Conservation (phyloP, 2,113 vertebrate genomes). For the Noctilio leporinus region DNA sequence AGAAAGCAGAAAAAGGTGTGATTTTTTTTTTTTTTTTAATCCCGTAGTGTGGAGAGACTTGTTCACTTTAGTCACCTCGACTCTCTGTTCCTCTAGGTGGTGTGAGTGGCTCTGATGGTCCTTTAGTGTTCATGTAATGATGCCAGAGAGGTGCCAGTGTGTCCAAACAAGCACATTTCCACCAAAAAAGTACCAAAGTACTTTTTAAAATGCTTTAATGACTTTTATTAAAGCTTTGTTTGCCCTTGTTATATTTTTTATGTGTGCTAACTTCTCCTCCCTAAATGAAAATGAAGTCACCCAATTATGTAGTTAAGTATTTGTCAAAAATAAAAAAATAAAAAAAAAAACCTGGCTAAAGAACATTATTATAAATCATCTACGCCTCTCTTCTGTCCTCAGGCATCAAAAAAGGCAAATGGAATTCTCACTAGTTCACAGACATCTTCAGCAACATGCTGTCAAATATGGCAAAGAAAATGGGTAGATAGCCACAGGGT, state of each 20-base stretch:
- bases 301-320: slow-evolving; percentile 28
- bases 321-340: neutral
- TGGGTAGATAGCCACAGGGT: neutral
- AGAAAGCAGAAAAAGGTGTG: neutral
- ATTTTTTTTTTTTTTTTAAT: too few relatives aligned
- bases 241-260: slow-evolving; percentile 25
- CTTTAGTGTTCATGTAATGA: neutral
- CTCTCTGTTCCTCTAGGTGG: neutral
- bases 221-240: slow-evolving; percentile 57
- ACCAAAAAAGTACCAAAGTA: slow-evolving; percentile 5
- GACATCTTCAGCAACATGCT: neutral
- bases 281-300: slow-evolving; percentile 35
- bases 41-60: neutral
- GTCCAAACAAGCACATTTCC: slow-evolving; percentile 2
- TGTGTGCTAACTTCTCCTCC: neutral
- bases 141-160: neutral
- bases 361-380: neutral
- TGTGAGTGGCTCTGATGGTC: neutral
- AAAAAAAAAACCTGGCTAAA: neutral
- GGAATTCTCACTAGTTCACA: neutral
- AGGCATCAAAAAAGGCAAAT: slow-evolving; percentile 5
- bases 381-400: neutral
- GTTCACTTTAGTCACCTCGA: neutral
- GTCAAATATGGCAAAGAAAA: neutral
- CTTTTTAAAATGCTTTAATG: slow-evolving; percentile 36